These are phyloP conservation scores for Drosophila nannoptera DNA, from an alignment of 1,140 invertebrate genomes.

Conservation along the genomic window DNA sequence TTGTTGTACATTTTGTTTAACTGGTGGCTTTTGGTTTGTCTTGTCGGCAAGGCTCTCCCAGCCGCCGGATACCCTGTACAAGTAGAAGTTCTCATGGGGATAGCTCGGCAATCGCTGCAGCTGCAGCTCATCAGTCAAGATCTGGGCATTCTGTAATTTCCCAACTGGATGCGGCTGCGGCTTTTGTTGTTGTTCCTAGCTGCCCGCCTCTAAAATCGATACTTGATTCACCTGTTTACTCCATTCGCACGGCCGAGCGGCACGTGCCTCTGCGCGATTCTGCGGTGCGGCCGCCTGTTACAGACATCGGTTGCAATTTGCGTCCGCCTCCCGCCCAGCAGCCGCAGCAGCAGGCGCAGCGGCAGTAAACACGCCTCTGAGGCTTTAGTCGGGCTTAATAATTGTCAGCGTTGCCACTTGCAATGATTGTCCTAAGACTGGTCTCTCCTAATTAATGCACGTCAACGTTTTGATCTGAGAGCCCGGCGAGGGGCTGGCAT, in stretches of 20 bases:
- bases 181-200: constrained; percentile 1
- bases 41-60: constrained; percentile 4
- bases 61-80: constrained; percentile 15
- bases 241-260: not conserved
- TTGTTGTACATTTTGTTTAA: constrained; percentile 33
- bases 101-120: not conserved
- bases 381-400: constrained; percentile 4
- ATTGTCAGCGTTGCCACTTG: constrained; percentile 1
- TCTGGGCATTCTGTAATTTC: too few relatives aligned
- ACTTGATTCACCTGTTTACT: constrained; percentile 28
- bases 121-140: too few relatives aligned
- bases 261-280: constrained; percentile 11
- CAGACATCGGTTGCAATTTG: constrained; percentile 10
- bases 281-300: not conserved
- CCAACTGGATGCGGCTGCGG: not conserved
- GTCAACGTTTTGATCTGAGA: not conserved
- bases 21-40: constrained; percentile 28
- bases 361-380: constrained; percentile 19
- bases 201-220: constrained; percentile 24
- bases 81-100: not conserved
- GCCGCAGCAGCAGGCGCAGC: constrained; percentile 15
- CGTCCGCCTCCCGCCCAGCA: constrained; percentile 4
- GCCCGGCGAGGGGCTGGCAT: not conserved
- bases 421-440: constrained; percentile 1
- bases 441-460: constrained; percentile 1